These are phyloP conservation scores for Drosophila ohnishii DNA, from an alignment of 1,140 invertebrate genomes.

Conservation along the genomic window DNA sequence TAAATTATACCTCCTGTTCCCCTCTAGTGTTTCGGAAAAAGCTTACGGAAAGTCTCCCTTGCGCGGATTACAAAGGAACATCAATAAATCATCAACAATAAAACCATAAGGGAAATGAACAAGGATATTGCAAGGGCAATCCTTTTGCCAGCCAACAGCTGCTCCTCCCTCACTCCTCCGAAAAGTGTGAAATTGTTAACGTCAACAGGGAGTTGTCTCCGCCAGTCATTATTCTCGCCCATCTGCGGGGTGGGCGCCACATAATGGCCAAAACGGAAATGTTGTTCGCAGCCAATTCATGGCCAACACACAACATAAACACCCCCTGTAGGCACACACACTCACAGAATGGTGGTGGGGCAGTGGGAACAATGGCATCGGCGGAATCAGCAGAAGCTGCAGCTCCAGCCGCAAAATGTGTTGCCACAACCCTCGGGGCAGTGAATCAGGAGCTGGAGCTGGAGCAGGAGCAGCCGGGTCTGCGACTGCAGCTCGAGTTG, in stretches of 20 bases:
- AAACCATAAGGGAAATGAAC: constrained; percentile 39
- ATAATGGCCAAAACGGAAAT: constrained; percentile 66
- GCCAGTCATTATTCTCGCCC: constrained; percentile 17
- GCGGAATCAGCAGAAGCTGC: constrained; percentile 56
- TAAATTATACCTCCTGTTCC: background rate
- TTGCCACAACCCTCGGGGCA: constrained; percentile 70
- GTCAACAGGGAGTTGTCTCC: constrained; percentile 34
- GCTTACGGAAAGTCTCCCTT: constrained; percentile 23
- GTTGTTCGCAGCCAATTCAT: constrained; percentile 73
- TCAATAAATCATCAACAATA: constrained; percentile 69
- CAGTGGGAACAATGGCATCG: constrained; percentile 56
- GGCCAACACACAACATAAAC: constrained; percentile 67
- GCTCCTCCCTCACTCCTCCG: constrained; percentile 42
- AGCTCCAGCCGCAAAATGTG: constrained; percentile 75
- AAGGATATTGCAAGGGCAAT: constrained; percentile 58
- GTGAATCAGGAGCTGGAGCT: constrained; percentile 28
- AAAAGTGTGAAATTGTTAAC: constrained; percentile 64
- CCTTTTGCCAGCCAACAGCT: constrained; percentile 53
- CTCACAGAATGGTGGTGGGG: constrained; percentile 8
- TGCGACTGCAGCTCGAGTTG: constrained; percentile 8
- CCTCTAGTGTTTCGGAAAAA: constrained; percentile 6
- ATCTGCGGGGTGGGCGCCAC: constrained; percentile 28
- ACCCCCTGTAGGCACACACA: constrained; percentile 64
- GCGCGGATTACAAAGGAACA: constrained; percentile 35
- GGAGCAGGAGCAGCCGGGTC: background rate